Conservation (phyloP, 2,113 vertebrate genomes). For the Saguinus midas region DNA sequence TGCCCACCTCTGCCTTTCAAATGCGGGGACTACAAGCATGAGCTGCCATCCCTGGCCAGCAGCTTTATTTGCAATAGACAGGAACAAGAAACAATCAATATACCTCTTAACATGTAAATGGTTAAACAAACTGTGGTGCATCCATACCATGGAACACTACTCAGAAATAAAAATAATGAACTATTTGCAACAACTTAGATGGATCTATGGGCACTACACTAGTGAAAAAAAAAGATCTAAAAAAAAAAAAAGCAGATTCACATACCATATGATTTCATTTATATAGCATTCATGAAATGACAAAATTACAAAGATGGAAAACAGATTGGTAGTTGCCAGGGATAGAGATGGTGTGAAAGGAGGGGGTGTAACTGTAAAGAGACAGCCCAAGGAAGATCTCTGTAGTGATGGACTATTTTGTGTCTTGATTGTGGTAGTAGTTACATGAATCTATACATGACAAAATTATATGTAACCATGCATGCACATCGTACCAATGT, state of each 20-base stretch:
- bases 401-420: not conserved
- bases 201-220: not conserved
- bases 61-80: not conserved
- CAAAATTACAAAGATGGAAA: slow-evolving; percentile 1
- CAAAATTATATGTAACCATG: not conserved
- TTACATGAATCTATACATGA: not conserved
- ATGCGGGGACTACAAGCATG: too few relatives aligned
- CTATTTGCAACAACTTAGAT: not conserved
- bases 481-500: not conserved
- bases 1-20: too few relatives aligned
- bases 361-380: not conserved
- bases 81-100: slow-evolving; percentile 17
- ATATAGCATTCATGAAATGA: not conserved
- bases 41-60: too few relatives aligned
- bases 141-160: not conserved
- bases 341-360: not conserved
- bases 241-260: not conserved
- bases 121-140: not conserved
- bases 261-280: not conserved
- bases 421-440: not conserved
- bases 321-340: not conserved
- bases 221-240: not conserved
- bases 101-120: not conserved
- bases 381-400: not conserved
- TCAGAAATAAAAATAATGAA: slow-evolving; percentile 1